A percentile compares a stretch with the other conserved stretches of the same genome.
phyloP scores from a whole-genome alignment of 2,113 vertebrate genomes.

The Apteryx owenii region DNA sequence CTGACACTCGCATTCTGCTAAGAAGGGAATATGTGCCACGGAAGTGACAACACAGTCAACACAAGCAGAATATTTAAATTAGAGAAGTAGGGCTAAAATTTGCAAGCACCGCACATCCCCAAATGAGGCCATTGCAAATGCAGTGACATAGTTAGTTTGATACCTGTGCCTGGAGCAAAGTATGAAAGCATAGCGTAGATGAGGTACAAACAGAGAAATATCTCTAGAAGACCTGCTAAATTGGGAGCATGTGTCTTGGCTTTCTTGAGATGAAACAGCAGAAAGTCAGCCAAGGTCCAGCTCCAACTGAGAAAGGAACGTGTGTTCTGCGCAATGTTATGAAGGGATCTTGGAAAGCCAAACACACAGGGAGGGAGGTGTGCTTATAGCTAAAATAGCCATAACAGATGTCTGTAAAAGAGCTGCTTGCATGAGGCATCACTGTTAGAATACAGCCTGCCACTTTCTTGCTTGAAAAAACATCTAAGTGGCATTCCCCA shows the following conservation, averaged over 20 bases:
- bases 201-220: neutral
- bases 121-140: neutral
- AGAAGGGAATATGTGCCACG: neutral
- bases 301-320: neutral
- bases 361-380: neutral
- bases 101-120: neutral
- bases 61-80: neutral
- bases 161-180: neutral
- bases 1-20: neutral
- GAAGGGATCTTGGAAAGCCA: neutral
- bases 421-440: neutral
- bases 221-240: neutral
- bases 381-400: neutral
- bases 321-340: neutral
- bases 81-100: neutral
- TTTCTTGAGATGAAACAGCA: neutral
- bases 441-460: neutral
- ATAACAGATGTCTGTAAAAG: constrained; percentile 15
- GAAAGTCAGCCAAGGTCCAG: constrained; percentile 15
- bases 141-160: neutral
- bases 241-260: neutral
- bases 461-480: neutral
- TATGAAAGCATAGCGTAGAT: neutral
- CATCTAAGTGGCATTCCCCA: neutral
- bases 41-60: neutral